phyloP scores from a whole-genome alignment of 1,140 invertebrate species.

The Pseudomyrmex cubaensis region DNA sequence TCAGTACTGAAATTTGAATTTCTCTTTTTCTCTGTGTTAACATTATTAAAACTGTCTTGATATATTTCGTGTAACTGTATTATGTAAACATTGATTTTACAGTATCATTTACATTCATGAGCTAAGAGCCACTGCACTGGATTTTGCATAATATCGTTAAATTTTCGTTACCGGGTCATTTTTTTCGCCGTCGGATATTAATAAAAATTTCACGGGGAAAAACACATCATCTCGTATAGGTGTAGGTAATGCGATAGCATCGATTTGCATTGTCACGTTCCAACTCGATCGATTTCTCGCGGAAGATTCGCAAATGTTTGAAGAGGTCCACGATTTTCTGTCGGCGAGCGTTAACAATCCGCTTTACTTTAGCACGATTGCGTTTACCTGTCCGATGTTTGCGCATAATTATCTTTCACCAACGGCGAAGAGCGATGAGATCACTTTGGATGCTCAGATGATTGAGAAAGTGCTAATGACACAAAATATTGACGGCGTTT shows the following conservation, averaged over 20 bases:
- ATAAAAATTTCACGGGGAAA: constrained; percentile 50
- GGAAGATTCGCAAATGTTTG: constrained; percentile 55
- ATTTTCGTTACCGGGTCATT: constrained; percentile 39
- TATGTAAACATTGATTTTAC: constrained; percentile 35
- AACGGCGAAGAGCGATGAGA: constrained; percentile 53
- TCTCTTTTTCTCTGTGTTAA: too few species aligned
- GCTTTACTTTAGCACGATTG: constrained; percentile 60
- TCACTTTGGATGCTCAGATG: constrained; percentile 44
- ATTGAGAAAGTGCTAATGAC: constrained; percentile 53
- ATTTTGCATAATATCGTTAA: constrained; percentile 54
- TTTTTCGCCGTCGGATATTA: constrained; percentile 34
- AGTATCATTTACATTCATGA: constrained; percentile 51
- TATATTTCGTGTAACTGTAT: constrained; percentile 10
- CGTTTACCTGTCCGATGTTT: constrained; percentile 62
- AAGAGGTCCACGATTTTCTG: constrained; percentile 58
- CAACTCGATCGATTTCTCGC: constrained; percentile 53
- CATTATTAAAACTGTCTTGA: background rate
- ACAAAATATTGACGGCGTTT: constrained; percentile 45
- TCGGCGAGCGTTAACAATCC: constrained; percentile 49
- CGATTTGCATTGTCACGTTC: constrained; percentile 60
- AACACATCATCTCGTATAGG: constrained; percentile 37
- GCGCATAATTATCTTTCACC: constrained; percentile 59
- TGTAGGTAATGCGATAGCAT: constrained; percentile 36
- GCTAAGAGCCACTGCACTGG: constrained; percentile 23
- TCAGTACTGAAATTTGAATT: too few species aligned